Evolutionary conservation across 2,888 invertebrate species (phyloP), one percentile per base, ranked within the genome.

Genomic region (Adelognathus sp.): DNA sequence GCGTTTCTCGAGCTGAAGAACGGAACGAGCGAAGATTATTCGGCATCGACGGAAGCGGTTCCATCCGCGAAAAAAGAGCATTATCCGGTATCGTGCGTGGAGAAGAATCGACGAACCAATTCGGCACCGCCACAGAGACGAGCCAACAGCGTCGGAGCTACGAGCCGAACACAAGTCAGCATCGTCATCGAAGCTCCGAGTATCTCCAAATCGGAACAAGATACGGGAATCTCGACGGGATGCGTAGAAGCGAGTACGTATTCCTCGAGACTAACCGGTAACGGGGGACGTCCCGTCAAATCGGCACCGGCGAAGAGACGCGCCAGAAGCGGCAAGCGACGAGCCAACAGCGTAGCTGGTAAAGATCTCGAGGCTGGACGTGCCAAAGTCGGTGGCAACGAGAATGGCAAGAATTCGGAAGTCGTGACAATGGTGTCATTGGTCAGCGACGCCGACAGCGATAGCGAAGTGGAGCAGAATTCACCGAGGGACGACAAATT

Each of bases 341-440:
- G 90, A 31, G 83, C 70, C 31, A 86, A 85, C 27, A 87, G 84
- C 18, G 70, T 75, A 3, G 76, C 73, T 4, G 56, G 39, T 41
- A 83, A 70, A 58, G 85, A 75, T 29, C 18, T 31, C 56, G 75
- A 67, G 33, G 75, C 14, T 64, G 81, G 80, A 60, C 80, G 73
- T 27, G 39, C 79, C 27, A 80, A 84, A 71, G 66, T 77, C 79
- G 18, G 80, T 41, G 76, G 39, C 24, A 56, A 16, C 21, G 52
- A 50, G 7, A 27, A n/a, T n/a, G 21, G 33, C 7, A 80, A 83
- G 71, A 81, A 70, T 50, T 64, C 82, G 1, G 91, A 91, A 58
- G 89, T 95, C 36, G 93, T 95, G 0, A 95, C 95, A 0, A 93
- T 95, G 93, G 95, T 95, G 0, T 95, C 95, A 0, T 89, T 95